Base-by-base conservation (phyloP, 2,113 vertebrate species). In the Tiliqua scincoides region DNA sequence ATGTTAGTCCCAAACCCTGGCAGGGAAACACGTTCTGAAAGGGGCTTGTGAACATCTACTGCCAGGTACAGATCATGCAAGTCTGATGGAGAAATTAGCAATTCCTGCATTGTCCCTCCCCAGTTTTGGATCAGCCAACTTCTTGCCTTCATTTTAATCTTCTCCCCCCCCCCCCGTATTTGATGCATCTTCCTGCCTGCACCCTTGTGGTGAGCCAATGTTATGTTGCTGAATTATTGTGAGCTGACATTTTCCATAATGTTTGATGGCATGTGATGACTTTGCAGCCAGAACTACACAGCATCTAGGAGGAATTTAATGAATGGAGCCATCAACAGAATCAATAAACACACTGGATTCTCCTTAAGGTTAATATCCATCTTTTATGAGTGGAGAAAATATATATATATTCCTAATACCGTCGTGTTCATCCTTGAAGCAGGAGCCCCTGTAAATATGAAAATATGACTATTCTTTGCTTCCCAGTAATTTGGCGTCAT, bases 241-340 rank as follows among this genome's bases (percentile, higher is more conserved):
- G 89, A 83, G 67, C 79, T 95, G 93, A 92, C 77, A 95, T 93
- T 94, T 93, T 94, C 92, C 85, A 93, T 93, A 95, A 93, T 87
- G 82, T 68, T 91, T 95, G 95, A 93, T 94, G 93, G 83, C n/a
- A 93, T 84, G 93, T 83, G 92, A 95, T 94, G 80, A 95, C 90
- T 94, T 87, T 88, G 89, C 87, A 94, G 94, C 86, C 89, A 95
- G 90, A 94, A 96, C 91, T 40, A 67, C 8, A 92, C 84, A 90
- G 52, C 85, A 83, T 93, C 91, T 0, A 54, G 59, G 89, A 95
- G 73, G 82, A 68, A 93, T 92, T 94, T 93, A 95, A 94, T 91
- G 87, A 96, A 94, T 87, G 87, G 82, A 94, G 86, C 27, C 72
- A 85, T 92, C 40, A 91, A 85, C 27, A n/a, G 83, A 96, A 96